phyloP scores from a whole-genome alignment of 2,888 invertebrate genomes.

The Eulithis testata region DNA sequence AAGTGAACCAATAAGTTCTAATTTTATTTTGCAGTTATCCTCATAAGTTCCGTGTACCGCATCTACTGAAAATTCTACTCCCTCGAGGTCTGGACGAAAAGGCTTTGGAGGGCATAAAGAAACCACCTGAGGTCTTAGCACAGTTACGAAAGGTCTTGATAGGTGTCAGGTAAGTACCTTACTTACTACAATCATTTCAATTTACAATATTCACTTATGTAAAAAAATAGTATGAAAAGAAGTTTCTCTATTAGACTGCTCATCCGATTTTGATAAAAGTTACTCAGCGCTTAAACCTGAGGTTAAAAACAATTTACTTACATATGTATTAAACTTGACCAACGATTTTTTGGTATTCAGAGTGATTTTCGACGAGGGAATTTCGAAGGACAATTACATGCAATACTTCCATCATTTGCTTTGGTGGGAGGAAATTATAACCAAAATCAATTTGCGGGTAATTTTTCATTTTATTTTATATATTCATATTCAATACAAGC shows the following conservation, averaged over 20 bases:
- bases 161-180: constrained; percentile 40
- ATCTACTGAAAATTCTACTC: constrained; percentile 55
- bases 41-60: constrained; percentile 55
- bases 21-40: constrained; percentile 47
- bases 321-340: no score
- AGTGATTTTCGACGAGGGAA: constrained; percentile 61
- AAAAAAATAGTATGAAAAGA: no score
- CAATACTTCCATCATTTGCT: constrained; percentile 83
- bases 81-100: constrained; percentile 58
- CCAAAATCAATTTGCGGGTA: constrained; percentile 65
- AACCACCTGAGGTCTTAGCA: constrained; percentile 39
- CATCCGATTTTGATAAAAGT: no score
- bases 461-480: background rate
- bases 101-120: constrained; percentile 49
- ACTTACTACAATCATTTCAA: background rate
- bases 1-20: background rate
- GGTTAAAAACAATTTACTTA: no score
- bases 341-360: constrained; percentile 51
- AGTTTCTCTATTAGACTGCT: no score
- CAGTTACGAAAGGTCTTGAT: constrained; percentile 41
- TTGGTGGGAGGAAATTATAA: constrained; percentile 86
- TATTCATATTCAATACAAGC: no score
- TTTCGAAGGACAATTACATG: constrained; percentile 74
- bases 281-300: no score
- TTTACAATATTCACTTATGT: no score